Percentiles rank a stretch among this genome's conserved stretches.
Evolutionary conservation across 2,113 vertebrate genomes (phyloP).

Genomic region (Pachyramphus minor): DNA sequence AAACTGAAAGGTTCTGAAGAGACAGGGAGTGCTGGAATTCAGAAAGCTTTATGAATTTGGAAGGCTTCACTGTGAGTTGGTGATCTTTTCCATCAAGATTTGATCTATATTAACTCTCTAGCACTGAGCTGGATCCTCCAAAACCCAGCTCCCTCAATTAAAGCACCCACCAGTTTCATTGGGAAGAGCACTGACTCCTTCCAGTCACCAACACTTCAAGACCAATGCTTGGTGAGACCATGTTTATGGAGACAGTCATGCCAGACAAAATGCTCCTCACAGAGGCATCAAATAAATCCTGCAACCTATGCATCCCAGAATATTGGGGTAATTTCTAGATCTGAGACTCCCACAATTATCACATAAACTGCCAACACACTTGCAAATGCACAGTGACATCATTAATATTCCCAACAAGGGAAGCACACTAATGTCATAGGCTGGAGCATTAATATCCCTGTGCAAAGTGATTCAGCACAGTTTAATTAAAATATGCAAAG

Average conservation of each 20-base stretch:
- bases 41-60: neutral
- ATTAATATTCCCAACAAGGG: neutral
- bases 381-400: neutral
- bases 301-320: neutral
- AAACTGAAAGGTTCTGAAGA: neutral
- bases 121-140: neutral
- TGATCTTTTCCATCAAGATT: fast-evolving
- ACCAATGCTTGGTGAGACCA: neutral
- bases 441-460: neutral
- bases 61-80: neutral
- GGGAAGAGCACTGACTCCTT: neutral
- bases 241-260: fast-evolving
- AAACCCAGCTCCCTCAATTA: neutral
- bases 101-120: neutral
- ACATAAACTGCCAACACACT: neutral
- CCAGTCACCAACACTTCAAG: neutral
- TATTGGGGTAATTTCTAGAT: neutral
- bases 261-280: neutral
- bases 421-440: neutral
- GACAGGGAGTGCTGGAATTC: neutral
- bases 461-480: neutral
- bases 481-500: neutral
- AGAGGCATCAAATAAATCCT: neutral
- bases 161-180: neutral
- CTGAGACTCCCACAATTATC: neutral